phyloP scores from a whole-genome alignment of 2,888 invertebrate genomes.

The Dryococelus australis region DNA sequence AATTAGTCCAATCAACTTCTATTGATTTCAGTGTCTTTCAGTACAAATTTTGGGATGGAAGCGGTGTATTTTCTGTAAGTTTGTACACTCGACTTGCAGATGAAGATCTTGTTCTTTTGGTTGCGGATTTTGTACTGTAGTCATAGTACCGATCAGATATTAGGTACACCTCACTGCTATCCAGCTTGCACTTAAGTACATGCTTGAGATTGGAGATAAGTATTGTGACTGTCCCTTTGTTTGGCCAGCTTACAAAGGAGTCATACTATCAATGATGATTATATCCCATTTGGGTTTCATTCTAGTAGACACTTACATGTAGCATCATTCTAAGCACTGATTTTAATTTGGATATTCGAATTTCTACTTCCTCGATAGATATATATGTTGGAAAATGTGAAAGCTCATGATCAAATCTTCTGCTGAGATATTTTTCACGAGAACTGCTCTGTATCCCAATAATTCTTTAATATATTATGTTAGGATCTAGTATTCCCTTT shows the following conservation, averaged over 20 bases:
- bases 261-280: too few species aligned
- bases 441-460: neutral
- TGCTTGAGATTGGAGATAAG: too few species aligned
- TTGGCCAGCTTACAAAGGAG: too few species aligned
- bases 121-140: neutral
- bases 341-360: neutral
- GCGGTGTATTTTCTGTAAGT: too few species aligned
- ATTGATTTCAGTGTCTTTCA: neutral
- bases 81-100: neutral
- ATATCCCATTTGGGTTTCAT: neutral
- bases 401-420: too few species aligned
- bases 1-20: neutral
- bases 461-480: neutral
- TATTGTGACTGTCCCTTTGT: too few species aligned
- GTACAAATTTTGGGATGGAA: neutral
- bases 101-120: neutral
- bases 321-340: neutral
- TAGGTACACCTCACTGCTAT: too few species aligned
- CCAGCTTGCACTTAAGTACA: too few species aligned
- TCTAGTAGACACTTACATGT: neutral
- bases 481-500: slow-evolving; percentile 13
- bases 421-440: neutral
- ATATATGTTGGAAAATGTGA: neutral
- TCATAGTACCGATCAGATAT: neutral
- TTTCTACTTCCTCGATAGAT: neutral